These are phyloP conservation scores for Phalacrocorax pelagicus DNA, from an alignment of 2,113 vertebrate genomes.

Conservation along the genomic window DNA sequence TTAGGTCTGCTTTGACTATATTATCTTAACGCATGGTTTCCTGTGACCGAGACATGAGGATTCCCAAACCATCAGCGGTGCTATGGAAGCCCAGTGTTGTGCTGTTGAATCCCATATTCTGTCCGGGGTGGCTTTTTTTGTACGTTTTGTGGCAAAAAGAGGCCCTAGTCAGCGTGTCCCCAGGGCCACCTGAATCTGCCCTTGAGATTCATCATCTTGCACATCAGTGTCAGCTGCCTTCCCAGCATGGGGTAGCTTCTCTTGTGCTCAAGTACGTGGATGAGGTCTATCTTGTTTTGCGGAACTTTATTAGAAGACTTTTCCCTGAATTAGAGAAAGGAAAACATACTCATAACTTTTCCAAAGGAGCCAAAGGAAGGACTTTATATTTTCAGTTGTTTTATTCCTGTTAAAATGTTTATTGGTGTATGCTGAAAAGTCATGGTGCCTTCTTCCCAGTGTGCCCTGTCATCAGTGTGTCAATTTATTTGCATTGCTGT, in stretches of 20 bases:
- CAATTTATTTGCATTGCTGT: neutral
- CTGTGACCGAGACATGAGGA: neutral
- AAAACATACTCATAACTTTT: neutral
- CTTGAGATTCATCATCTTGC: neutral
- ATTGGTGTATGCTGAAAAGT: neutral
- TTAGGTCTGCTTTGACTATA: neutral
- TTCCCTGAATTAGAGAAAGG: neutral
- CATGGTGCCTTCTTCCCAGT: neutral
- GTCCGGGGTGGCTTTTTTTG: neutral
- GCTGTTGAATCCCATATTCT: neutral
- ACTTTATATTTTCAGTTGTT: neutral
- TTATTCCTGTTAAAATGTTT: neutral
- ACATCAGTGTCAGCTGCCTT: neutral
- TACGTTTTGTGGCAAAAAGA: neutral
- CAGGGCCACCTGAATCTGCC: neutral
- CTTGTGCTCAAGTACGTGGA: neutral
- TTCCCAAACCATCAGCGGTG: neutral
- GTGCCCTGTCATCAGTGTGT: neutral
- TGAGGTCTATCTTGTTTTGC: neutral
- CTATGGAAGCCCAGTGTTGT: neutral
- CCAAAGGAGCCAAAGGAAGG: neutral
- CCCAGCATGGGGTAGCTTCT: neutral
- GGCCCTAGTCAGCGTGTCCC: neutral
- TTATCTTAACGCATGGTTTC: neutral
- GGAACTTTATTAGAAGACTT: neutral